Conservation (phyloP, 2,113 vertebrate genomes). For the Entomyzon cyanotis region DNA sequence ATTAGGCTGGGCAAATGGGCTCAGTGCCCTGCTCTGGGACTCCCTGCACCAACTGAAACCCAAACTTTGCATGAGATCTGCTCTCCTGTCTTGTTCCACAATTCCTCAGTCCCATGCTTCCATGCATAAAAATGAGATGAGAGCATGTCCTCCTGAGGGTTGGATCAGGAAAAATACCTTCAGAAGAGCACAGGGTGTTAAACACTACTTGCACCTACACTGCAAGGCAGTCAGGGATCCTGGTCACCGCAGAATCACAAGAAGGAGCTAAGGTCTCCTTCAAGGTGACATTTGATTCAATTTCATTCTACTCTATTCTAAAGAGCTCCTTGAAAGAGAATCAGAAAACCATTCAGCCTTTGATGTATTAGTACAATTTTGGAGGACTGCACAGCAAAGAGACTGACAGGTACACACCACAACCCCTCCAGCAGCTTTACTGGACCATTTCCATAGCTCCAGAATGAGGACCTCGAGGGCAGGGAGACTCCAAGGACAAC, state of each 20-base stretch:
- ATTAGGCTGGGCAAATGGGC: not conserved
- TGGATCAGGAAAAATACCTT: not conserved
- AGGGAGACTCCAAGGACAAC: not conserved
- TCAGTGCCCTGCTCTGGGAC: not conserved
- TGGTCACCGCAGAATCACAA: not conserved
- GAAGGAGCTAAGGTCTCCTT: not conserved
- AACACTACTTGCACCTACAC: not conserved
- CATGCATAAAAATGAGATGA: not conserved
- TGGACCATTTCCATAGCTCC: not conserved
- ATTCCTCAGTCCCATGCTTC: not conserved
- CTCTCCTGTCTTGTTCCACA: not conserved
- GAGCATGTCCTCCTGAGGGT: not conserved
- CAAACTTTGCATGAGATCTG: not conserved
- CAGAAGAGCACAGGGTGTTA: not conserved
- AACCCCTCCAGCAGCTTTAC: not conserved
- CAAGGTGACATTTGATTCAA: not conserved
- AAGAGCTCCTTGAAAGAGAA: not conserved
- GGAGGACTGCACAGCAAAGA: accelerated
- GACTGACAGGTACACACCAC: not conserved
- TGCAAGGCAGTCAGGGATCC: not conserved
- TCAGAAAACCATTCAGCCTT: not conserved
- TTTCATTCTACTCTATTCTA: not conserved
- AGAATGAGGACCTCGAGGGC: not conserved
- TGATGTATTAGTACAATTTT: not conserved
- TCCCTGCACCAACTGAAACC: not conserved